Evolutionary conservation across 2,113 vertebrate genomes (phyloP).

Genomic region (Geothlypis trichas): DNA sequence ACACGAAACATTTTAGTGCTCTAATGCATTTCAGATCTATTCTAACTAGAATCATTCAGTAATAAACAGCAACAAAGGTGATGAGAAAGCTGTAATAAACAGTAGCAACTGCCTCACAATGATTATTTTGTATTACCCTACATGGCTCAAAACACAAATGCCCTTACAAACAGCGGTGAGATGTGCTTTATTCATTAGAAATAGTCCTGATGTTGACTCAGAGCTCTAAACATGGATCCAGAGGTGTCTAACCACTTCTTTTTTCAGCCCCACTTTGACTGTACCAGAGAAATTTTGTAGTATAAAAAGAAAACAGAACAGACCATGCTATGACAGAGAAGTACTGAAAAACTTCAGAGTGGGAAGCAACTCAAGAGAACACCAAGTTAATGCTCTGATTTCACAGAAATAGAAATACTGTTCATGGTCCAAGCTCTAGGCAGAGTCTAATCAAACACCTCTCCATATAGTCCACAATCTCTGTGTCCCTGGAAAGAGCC

Average conservation of each 20-base stretch:
- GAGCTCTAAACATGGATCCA: not conserved
- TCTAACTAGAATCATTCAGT: not conserved
- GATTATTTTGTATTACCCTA: not conserved
- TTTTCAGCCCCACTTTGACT: not conserved
- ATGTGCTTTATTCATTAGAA: not conserved
- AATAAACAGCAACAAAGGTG: not conserved
- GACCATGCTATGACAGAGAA: not conserved
- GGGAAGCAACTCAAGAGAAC: not conserved
- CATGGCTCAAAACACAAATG: not conserved
- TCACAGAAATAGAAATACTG: not conserved
- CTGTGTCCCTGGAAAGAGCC: conserved; percentile 2
- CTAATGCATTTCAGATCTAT: conserved; percentile 14
- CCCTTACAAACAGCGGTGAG: not conserved
- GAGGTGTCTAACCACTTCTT: not conserved
- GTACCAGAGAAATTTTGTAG: not conserved
- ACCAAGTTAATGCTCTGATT: not conserved
- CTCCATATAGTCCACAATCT: not conserved
- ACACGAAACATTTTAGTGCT: not conserved
- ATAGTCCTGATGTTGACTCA: not conserved
- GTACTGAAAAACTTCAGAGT: not conserved
- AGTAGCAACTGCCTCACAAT: not conserved
- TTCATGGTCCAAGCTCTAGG: not conserved
- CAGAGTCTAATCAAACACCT: not conserved
- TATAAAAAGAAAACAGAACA: not conserved
- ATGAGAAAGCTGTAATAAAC: conserved; percentile 16